These are phyloP conservation scores for Cantharis lateralis DNA, from an alignment of 2,888 invertebrate species.

Conservation along the genomic window DNA sequence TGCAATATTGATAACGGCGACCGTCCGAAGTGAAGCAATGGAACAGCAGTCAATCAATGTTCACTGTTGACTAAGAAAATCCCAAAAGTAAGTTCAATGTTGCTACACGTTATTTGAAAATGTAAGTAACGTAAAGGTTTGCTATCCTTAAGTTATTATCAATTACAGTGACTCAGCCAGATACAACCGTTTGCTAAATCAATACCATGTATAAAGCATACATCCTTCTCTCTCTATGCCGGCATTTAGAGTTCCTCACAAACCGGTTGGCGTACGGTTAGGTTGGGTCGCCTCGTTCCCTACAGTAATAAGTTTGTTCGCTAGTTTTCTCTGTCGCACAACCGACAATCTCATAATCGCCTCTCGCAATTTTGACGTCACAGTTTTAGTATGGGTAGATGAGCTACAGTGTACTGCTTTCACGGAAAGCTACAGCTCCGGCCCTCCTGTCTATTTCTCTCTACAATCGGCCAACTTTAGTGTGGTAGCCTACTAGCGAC, in stretches of 20 bases:
- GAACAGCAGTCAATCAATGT: constrained; percentile 31
- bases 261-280: constrained; percentile 54
- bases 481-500: constrained; percentile 38
- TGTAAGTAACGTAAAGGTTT: constrained; percentile 32
- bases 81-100: constrained; percentile 34
- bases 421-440: constrained; percentile 57
- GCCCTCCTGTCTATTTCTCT: constrained; percentile 59
- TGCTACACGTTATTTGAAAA: constrained; percentile 28
- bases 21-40: background rate
- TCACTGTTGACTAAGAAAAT: constrained; percentile 23
- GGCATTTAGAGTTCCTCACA: constrained; percentile 55
- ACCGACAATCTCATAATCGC: background rate
- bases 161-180: constrained; percentile 59
- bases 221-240: constrained; percentile 56
- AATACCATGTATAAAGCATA: constrained; percentile 56
- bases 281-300: constrained; percentile 55
- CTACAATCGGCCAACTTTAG: constrained; percentile 49
- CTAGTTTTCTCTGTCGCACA: constrained; percentile 37
- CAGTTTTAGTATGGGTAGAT: constrained; percentile 54
- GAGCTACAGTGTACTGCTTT: constrained; percentile 57
- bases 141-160: constrained; percentile 58
- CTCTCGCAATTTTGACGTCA: constrained; percentile 54
- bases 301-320: constrained; percentile 54
- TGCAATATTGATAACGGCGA: background rate
- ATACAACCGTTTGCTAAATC: constrained; percentile 54